Evolutionary conservation across 2,113 vertebrate species (phyloP).

Genomic region (Azemiops feae): DNA sequence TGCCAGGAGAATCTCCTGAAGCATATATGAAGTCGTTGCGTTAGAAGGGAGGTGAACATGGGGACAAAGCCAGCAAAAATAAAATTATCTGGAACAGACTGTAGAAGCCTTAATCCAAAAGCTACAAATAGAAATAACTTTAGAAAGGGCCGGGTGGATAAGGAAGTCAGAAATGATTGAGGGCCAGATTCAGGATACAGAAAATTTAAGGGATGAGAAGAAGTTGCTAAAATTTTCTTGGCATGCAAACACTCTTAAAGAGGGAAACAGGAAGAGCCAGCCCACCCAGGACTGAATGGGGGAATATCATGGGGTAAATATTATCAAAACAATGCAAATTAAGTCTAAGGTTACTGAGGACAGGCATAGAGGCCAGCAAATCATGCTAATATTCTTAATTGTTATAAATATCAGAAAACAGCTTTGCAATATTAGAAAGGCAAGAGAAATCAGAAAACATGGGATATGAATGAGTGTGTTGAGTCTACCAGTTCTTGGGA

Average conservation of each 20-base stretch:
- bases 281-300: neutral
- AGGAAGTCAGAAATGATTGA: neutral
- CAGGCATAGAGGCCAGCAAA: neutral
- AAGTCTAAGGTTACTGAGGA: neutral
- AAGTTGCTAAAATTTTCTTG: neutral
- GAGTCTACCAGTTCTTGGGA: neutral
- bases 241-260: neutral
- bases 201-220: neutral
- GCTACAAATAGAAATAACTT: neutral
- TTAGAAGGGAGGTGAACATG: neutral
- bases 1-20: neutral
- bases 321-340: neutral
- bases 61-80: neutral
- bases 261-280: neutral
- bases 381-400: neutral
- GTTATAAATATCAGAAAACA: neutral
- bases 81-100: neutral
- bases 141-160: neutral
- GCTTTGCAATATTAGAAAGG: neutral
- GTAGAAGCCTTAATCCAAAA: neutral
- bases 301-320: neutral
- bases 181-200: neutral
- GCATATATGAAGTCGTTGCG: neutral
- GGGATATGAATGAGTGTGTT: neutral
- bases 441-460: neutral